A percentile compares a stretch with the other conserved stretches of the same genome.
Evolutionary conservation across 2,797 vertebrate species (phyloP).

Genomic region (Craterocephalus amniculus): DNA sequence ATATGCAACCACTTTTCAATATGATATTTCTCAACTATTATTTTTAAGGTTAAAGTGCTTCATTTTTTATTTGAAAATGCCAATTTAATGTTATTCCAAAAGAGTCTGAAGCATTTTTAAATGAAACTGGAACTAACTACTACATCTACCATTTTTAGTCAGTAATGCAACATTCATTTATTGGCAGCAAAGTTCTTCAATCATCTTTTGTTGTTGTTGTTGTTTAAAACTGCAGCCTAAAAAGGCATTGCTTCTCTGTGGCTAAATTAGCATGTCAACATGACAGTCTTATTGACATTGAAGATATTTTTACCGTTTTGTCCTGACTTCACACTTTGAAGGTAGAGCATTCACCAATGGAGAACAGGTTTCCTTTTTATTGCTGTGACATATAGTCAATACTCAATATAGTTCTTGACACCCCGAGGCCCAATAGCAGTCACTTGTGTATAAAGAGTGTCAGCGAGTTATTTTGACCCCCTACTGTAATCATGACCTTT

Average conservation of each 20-base stretch:
- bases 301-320: conserved; percentile 76
- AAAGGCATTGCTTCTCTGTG: conserved; percentile 32
- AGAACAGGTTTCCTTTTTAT: conserved; percentile 85
- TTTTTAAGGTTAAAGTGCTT: background rate
- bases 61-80: background rate
- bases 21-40: background rate
- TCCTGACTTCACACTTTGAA: conserved; percentile 78
- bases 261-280: conserved; percentile 71
- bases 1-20: conserved; percentile 73
- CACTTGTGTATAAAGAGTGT: conserved; percentile 84
- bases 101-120: no score
- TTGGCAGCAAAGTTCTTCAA: background rate
- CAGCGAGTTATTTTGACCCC: conserved; percentile 86
- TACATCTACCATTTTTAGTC: background rate
- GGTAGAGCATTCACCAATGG: conserved; percentile 74
- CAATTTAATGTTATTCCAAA: no score
- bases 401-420: conserved; percentile 86
- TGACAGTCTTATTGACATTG: conserved; percentile 74
- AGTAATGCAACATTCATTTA: conserved; percentile 5
- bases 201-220: background rate
- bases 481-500: conserved; percentile 87
- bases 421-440: conserved; percentile 79
- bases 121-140: background rate
- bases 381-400: conserved; percentile 86
- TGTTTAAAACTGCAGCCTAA: conserved; percentile 5